Conservation (phyloP, 2,888 invertebrate species). For the Steinernema carpocapsae region DNA sequence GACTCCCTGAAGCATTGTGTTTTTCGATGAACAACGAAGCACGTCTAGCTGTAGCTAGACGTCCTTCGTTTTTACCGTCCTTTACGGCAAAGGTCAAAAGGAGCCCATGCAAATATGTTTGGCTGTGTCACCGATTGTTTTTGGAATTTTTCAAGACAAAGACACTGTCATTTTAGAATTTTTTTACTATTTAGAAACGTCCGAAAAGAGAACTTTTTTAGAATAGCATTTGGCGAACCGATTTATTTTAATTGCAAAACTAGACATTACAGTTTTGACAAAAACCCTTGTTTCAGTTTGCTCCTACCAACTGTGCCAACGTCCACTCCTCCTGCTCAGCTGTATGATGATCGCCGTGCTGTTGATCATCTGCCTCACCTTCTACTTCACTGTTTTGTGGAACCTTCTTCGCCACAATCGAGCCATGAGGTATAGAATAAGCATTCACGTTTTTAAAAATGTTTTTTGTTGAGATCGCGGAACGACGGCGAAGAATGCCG, state of each 20-base stretch:
- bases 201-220: too few species aligned
- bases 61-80: too few species aligned
- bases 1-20: neutral
- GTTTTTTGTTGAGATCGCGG: conserved; percentile 23
- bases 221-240: too few species aligned
- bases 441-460: neutral
- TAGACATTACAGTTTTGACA: too few species aligned
- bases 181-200: too few species aligned
- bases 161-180: too few species aligned
- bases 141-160: too few species aligned
- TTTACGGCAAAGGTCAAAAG: too few species aligned
- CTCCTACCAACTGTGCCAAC: conserved; percentile 51
- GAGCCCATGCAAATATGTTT: too few species aligned
- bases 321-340: conserved; percentile 52
- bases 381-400: conserved; percentile 49
- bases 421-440: conserved; percentile 8
- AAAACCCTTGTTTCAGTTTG: conserved; percentile 49
- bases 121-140: too few species aligned
- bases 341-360: conserved; percentile 50
- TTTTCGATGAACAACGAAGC: neutral
- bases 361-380: conserved; percentile 48
- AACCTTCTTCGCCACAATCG: conserved; percentile 26
- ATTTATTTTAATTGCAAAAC: too few species aligned
- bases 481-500: conserved; percentile 36
- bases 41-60: too few species aligned